These are phyloP conservation scores for Stomatorhinus walkeri DNA, from an alignment of 2,797 vertebrate species.

Conservation along the genomic window DNA sequence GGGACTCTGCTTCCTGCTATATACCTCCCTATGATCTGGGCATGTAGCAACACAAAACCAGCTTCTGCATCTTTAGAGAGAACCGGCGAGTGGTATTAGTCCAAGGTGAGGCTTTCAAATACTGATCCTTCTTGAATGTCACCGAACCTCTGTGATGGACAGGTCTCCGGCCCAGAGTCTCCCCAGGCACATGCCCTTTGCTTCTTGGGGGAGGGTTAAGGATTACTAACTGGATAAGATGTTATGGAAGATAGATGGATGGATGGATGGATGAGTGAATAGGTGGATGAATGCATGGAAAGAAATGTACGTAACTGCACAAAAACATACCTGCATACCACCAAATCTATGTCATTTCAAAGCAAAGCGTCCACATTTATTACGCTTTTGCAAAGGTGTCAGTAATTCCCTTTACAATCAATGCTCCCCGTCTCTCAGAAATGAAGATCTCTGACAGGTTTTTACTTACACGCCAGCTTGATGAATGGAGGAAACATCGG, in stretches of 20 bases:
- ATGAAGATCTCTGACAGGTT: conserved; percentile 13
- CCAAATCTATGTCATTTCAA: not conserved
- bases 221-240: not conserved
- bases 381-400: not conserved
- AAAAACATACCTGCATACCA: not conserved
- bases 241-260: not conserved
- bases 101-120: not conserved
- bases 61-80: not conserved
- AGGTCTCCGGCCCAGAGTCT: not conserved
- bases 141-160: not conserved
- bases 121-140: not conserved
- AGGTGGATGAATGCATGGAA: not conserved
- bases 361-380: not conserved
- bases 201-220: not conserved
- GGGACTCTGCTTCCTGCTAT: not conserved
- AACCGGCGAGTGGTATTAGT: not conserved
- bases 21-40: not conserved
- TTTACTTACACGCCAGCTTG: conserved; percentile 18
- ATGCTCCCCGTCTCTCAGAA: conserved; percentile 10
- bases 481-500: conserved; percentile 19
- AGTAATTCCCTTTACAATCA: conserved; percentile 18
- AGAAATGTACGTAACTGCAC: not conserved
- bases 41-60: not conserved
- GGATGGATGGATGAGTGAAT: not conserved
- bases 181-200: not conserved